Percentiles rank a stretch among this genome's conserved stretches.
These are phyloP conservation scores for Aurelia coerulea DNA, from an alignment of 30 jellyfish, hydroid and myxozoan species.

Conservation along the genomic window DNA sequence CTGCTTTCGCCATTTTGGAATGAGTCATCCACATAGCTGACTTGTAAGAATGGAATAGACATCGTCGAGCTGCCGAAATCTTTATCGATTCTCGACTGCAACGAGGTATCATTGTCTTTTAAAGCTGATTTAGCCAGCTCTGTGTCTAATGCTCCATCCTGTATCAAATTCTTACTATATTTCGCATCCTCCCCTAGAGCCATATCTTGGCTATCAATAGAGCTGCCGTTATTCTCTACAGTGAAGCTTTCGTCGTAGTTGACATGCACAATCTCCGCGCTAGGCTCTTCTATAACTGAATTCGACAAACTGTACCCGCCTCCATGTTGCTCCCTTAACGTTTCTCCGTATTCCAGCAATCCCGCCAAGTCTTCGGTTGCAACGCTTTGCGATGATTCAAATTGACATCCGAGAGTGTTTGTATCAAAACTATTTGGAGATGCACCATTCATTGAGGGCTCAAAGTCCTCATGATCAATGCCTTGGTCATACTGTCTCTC, in stretches of 20 bases:
- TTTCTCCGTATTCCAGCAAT: slow-evolving; percentile 47
- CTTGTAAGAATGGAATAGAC: background rate
- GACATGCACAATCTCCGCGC: background rate
- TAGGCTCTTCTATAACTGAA: slow-evolving; percentile 3
- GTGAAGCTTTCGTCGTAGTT: slow-evolving; percentile 51
- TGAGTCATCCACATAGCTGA: background rate
- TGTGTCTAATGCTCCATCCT: background rate
- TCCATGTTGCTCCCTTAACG: slow-evolving; percentile 4
- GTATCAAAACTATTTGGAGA: background rate
- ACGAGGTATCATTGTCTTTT: background rate
- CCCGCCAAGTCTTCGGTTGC: slow-evolving; percentile 51
- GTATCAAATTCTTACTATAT: background rate
- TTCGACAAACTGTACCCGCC: background rate
- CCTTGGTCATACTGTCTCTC: background rate
- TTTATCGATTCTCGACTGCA: background rate
- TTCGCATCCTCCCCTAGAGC: background rate
- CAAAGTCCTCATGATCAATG: background rate
- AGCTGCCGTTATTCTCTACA: slow-evolving; percentile 16
- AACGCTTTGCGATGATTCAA: slow-evolving; percentile 33
- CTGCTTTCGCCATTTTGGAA: background rate
- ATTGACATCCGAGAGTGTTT: background rate
- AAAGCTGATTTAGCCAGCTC: background rate
- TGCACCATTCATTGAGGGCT: background rate
- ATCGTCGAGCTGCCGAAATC: background rate
- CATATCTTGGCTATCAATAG: slow-evolving; percentile 6